Base-by-base conservation (phyloP, 2,797 vertebrate genomes). In the Premnoplex brunnescens region DNA sequence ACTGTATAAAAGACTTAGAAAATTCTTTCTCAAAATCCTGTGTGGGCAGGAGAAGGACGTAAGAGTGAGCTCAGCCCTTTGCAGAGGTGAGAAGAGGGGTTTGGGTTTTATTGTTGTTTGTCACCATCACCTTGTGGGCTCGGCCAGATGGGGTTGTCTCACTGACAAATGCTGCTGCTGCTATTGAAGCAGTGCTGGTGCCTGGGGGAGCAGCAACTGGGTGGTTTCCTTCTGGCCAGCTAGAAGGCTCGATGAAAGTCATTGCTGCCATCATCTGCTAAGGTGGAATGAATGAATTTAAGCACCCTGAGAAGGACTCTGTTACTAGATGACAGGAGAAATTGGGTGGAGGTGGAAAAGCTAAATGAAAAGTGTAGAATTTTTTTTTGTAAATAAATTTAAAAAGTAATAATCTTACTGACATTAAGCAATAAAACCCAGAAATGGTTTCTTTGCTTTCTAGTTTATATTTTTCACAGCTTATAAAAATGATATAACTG, bases 401-500 rank as follows among this genome's bases (percentile, higher is more conserved):
- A 24, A 51, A 58, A 27, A 49, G 23, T 21, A 26, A 27, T 39
- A 36, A 37, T 4, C 2, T 8, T 74, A n/a, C 18, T 0, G 1
- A 8, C 32, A 37, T 46, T 41, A 55, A 43, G 14, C 46, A 86
- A 12, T 94, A 48, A 96, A 85, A 22, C 10, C 10, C 14, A 48
- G 36, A 15, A 83, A 77, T 80, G 9, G 2, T 54, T 84, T 93
- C 34, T 62, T 89, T 75, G 28, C 78, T 85, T 72, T 83, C 51
- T 64, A 44, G 74, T 85, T 91, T 80, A 21, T 72, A 37, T 89
- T 96, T 93, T 91, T 36, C 24, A 34, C 21, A 63, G 37, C 21
- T 60, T 82, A 71, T 91, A 91, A 91, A 95, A 91, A 66, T 88
- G 43, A 84, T 94, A 32, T 43, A 88, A 64, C 15, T 34, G 32